A percentile compares a stretch with the other conserved stretches of the same genome.
These are phyloP conservation scores for Listrodromus nycthemerus DNA, from an alignment of 2,888 invertebrate species.

Conservation along the genomic window DNA sequence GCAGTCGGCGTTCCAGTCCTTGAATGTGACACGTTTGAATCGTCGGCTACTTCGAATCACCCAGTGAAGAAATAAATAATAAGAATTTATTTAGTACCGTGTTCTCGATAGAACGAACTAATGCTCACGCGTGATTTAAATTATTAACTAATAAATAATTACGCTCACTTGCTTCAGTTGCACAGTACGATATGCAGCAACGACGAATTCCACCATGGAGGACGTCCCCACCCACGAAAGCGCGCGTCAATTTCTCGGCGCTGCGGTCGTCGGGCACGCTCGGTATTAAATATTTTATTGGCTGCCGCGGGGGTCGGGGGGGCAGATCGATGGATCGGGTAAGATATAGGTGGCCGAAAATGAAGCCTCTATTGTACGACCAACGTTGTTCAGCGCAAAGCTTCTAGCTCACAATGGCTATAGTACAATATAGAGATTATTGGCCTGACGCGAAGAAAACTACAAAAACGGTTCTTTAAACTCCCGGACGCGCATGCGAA, in stretches of 20 bases:
- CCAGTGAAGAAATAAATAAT: background rate
- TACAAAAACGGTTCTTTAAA: no score
- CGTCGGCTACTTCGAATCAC: background rate
- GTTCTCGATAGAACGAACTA: background rate
- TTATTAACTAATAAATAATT: background rate
- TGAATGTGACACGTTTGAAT: constrained; percentile 21
- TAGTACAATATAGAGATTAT: no score
- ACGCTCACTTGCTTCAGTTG: constrained; percentile 10
- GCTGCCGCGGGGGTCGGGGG: no score
- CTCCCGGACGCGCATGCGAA: no score
- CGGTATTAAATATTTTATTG: no score
- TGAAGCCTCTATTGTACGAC: no score
- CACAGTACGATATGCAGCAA: constrained; percentile 18
- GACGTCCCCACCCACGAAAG: constrained; percentile 22
- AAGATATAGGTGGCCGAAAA: no score
- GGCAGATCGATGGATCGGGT: no score
- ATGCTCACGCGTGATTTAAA: background rate
- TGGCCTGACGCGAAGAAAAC: no score
- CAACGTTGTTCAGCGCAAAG: no score
- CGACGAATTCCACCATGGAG: constrained; percentile 24
- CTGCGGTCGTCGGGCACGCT: constrained; percentile 7
- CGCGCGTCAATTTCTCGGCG: constrained; percentile 15
- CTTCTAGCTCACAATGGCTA: no score
- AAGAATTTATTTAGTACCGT: background rate
- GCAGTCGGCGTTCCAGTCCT: constrained; percentile 2